Conservation (phyloP, 64 coral and sea anemone species). For the Anthopleura sola region DNA sequence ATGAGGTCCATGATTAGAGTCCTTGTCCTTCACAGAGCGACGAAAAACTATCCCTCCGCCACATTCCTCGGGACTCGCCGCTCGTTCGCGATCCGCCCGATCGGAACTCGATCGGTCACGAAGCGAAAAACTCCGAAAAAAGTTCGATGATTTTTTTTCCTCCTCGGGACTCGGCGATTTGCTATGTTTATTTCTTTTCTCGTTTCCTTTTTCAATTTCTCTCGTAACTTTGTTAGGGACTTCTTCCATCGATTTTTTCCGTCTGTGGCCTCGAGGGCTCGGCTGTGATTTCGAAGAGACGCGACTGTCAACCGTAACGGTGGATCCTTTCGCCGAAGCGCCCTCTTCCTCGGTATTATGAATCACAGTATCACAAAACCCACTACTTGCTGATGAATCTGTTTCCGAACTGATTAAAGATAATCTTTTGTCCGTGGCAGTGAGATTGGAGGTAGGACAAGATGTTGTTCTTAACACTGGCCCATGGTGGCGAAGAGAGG, state of each 20-base stretch:
- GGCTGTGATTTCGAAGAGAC: constrained; percentile 26
- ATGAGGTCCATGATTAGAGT: constrained; percentile 11
- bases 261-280: constrained; percentile 20
- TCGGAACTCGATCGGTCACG: constrained; percentile 7
- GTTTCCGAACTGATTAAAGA: constrained; percentile 72
- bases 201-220: background rate
- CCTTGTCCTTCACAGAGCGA: background rate
- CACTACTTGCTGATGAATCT: constrained; percentile 75
- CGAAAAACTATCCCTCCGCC: background rate
- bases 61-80: background rate
- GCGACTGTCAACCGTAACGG: constrained; percentile 8
- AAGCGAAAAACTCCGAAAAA: constrained; percentile 26
- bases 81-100: background rate
- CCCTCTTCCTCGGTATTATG: constrained; percentile 65
- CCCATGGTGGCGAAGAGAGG: constrained; percentile 23
- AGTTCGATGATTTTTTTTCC: constrained; percentile 24
- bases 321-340: background rate
- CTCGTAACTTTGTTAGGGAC: background rate
- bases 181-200: constrained; percentile 4
- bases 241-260: constrained; percentile 20
- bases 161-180: constrained; percentile 22
- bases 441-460: constrained; percentile 23
- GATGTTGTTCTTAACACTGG: constrained; percentile 37
- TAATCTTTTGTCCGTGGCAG: constrained; percentile 46
- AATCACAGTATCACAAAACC: constrained; percentile 60